Percentiles rank a stretch among this genome's conserved stretches.
Evolutionary conservation across 2,113 vertebrate species (phyloP).

Genomic region (Cyanoderma ruficeps): DNA sequence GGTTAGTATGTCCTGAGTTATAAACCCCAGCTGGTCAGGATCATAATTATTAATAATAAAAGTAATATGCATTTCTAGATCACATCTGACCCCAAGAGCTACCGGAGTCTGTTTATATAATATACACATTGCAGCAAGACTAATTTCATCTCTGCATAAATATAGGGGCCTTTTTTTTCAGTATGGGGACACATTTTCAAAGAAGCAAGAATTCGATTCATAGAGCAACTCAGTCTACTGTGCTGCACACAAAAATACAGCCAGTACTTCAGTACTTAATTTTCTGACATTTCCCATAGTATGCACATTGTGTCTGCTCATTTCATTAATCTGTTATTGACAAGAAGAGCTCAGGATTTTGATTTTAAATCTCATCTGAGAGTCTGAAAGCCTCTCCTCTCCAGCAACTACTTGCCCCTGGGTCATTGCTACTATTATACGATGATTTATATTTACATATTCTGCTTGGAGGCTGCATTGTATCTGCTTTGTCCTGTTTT

Average conservation of each 20-base stretch:
- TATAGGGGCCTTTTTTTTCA: neutral
- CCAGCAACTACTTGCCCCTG: neutral
- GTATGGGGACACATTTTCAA: neutral
- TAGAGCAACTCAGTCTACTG: neutral
- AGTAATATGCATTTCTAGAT: slow-evolving; percentile 4
- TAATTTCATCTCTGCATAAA: neutral
- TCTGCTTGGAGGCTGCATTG: neutral
- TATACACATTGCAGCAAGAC: neutral
- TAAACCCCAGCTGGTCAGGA: neutral
- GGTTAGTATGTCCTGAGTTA: neutral
- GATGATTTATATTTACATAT: neutral
- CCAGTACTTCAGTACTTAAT: neutral
- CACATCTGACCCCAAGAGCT: neutral
- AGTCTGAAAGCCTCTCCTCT: neutral
- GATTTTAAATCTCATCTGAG: slow-evolving; percentile 13
- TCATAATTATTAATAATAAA: slow-evolving; percentile 28
- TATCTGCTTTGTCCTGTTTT: neutral
- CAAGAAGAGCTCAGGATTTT: neutral
- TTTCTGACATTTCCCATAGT: neutral
- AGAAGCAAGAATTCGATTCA: neutral
- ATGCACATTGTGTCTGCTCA: neutral
- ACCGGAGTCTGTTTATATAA: neutral
- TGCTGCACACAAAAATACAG: neutral
- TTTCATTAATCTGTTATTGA: neutral
- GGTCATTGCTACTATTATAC: neutral